phyloP scores from a whole-genome alignment of 2,113 vertebrate genomes.

The Potamarius usumacintae region DNA sequence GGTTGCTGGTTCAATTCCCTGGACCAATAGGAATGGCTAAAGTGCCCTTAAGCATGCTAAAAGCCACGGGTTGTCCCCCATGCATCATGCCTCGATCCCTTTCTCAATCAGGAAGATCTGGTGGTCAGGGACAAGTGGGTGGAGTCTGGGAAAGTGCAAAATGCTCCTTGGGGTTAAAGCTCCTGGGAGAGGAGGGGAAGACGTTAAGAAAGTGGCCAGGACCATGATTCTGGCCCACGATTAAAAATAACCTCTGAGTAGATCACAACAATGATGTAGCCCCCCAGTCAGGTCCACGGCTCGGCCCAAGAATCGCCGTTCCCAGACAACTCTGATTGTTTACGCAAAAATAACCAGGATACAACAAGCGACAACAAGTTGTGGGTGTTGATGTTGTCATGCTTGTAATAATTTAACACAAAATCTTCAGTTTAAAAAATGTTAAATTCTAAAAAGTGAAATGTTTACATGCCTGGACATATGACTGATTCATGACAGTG shows the following conservation, averaged over 20 bases:
- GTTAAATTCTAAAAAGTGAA: not conserved
- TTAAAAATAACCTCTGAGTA: conserved; percentile 64
- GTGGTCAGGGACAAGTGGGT: conserved; percentile 63
- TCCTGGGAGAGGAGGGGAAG: conserved; percentile 70
- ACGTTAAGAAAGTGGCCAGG: conserved; percentile 63
- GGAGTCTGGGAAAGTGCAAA: conserved; percentile 79
- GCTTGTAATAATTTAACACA: not conserved
- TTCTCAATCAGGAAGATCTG: conserved; percentile 61
- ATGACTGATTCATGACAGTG: not conserved
- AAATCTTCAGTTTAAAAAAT: not conserved
- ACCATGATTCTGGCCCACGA: conserved; percentile 55
- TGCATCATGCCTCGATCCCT: conserved; percentile 58
- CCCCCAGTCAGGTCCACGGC: conserved; percentile 11
- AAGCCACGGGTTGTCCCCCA: conserved; percentile 64
- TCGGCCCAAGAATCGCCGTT: not conserved
- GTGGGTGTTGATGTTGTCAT: not conserved
- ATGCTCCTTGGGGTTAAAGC: conserved; percentile 50
- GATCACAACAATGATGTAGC: conserved; percentile 64
- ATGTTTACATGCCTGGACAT: not conserved
- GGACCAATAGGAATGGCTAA: too few species aligned
- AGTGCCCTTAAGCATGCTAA: conserved; percentile 9
- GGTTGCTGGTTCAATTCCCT: too few species aligned
- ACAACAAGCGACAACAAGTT: too few species aligned
- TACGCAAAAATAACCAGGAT: not conserved
- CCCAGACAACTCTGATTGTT: not conserved